Evolutionary conservation across 2,888 invertebrate genomes (phyloP).

Genomic region (Hecatera dysodea): DNA sequence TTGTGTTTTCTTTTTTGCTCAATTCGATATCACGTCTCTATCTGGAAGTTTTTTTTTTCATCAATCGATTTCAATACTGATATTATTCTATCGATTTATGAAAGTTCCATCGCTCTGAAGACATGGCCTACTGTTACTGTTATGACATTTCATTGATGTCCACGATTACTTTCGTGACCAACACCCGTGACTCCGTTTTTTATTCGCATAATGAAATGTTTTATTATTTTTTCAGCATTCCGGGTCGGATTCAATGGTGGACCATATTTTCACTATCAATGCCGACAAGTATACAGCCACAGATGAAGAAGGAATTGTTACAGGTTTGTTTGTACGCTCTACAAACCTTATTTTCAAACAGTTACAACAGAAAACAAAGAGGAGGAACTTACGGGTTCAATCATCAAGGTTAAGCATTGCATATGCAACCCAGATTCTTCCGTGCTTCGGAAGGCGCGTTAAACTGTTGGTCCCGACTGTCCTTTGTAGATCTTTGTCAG

Average conservation of each 20-base stretch:
- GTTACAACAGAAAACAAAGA: too few relatives aligned
- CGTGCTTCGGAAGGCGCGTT: too few relatives aligned
- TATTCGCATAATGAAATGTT: constrained; percentile 12
- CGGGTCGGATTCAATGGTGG: constrained; percentile 92
- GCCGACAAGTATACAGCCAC: constrained; percentile 94
- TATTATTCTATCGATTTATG: constrained; percentile 39
- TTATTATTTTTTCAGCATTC: constrained; percentile 86
- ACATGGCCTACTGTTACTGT: constrained; percentile 28
- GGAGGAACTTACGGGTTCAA: not conserved
- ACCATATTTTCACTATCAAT: constrained; percentile 93
- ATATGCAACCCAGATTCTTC: too few relatives aligned
- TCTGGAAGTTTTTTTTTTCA: constrained; percentile 23
- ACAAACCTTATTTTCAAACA: too few relatives aligned
- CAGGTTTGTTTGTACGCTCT: constrained; percentile 90
- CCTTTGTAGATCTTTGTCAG: too few relatives aligned
- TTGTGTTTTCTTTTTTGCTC: constrained; percentile 10
- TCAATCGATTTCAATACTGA: constrained; percentile 12
- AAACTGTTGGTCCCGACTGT: too few relatives aligned
- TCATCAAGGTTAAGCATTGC: too few relatives aligned
- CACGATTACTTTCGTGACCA: constrained; percentile 41
- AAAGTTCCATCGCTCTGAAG: constrained; percentile 39
- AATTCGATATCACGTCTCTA: constrained; percentile 26
- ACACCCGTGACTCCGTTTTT: constrained; percentile 36
- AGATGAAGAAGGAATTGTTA: constrained; percentile 93
- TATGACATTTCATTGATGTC: constrained; percentile 29